These are phyloP conservation scores for Mesochorus sp. DNA, from an alignment of 2,888 invertebrate species.

Conservation along the genomic window DNA sequence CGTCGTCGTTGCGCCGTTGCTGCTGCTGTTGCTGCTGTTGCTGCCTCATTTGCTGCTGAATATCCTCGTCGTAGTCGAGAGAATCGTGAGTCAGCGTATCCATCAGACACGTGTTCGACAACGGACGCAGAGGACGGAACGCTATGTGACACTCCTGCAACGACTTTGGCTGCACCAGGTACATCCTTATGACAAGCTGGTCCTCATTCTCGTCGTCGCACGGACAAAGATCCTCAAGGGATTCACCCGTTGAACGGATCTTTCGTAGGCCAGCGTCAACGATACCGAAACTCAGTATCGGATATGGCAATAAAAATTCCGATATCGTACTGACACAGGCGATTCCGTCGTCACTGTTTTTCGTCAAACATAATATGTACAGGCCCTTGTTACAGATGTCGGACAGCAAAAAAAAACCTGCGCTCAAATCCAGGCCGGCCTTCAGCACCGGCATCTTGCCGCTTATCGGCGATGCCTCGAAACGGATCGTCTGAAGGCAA, in stretches of 20 bases:
- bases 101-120: conserved; percentile 71
- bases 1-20: too few relatives aligned
- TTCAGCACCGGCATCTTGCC: conserved; percentile 85
- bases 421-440: conserved; percentile 92
- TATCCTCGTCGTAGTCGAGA: conserved; percentile 75
- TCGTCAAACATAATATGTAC: conserved; percentile 90
- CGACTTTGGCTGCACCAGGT: conserved; percentile 93
- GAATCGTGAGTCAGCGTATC: conserved; percentile 77
- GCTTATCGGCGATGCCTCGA: conserved; percentile 84
- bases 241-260: conserved; percentile 77
- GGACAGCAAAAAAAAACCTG: conserved; percentile 93
- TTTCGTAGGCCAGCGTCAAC: conserved; percentile 87
- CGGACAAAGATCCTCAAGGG: conserved; percentile 83
- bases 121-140: conserved; percentile 82
- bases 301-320: conserved; percentile 93
- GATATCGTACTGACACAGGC: conserved; percentile 90
- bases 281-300: conserved; percentile 94
- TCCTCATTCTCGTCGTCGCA: conserved; percentile 85
- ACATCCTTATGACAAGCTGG: conserved; percentile 85
- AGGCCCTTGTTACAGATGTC: conserved; percentile 93
- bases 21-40: too few relatives aligned
- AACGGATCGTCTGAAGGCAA: conserved; percentile 93
- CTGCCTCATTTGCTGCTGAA: conserved; percentile 72
- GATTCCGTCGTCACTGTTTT: conserved; percentile 84
- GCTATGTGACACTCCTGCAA: conserved; percentile 92